Percentiles rank a stretch among this genome's conserved stretches.
phyloP scores from a whole-genome alignment of 2,888 invertebrate species.

The Pyrrhosoma nymphula region DNA sequence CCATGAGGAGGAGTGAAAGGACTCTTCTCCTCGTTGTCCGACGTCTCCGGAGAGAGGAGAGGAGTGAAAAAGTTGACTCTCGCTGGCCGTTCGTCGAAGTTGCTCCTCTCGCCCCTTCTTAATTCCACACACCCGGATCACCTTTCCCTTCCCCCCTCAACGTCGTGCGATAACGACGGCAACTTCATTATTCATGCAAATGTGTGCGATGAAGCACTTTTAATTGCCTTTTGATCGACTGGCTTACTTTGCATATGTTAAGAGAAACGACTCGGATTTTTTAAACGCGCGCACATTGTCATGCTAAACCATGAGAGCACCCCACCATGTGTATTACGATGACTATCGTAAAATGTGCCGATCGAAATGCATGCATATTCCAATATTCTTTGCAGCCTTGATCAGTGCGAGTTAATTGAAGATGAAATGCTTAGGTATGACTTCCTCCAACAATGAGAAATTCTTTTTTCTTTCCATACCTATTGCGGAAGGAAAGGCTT shows the following conservation, averaged over 20 bases:
- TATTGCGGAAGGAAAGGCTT: background rate
- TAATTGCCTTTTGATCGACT: background rate
- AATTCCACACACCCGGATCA: too few relatives aligned
- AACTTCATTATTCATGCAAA: background rate
- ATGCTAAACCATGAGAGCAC: background rate
- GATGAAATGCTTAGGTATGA: background rate
- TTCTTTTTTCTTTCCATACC: background rate
- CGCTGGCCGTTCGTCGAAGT: background rate
- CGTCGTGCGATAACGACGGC: background rate
- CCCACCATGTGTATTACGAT: background rate
- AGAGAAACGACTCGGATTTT: background rate
- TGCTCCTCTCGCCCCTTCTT: background rate
- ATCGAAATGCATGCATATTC: background rate
- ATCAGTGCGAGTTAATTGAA: background rate
- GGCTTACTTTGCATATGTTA: background rate
- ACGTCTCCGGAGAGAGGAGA: background rate
- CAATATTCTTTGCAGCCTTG: background rate
- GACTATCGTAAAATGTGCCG: background rate
- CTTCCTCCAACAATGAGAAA: background rate
- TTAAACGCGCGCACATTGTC: background rate
- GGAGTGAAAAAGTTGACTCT: background rate
- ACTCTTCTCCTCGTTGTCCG: background rate
- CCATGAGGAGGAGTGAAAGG: background rate
- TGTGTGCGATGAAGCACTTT: background rate
- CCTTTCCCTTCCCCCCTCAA: too few relatives aligned